Base-by-base conservation (phyloP, 2,113 vertebrate species). In the Jaculus jaculus region DNA sequence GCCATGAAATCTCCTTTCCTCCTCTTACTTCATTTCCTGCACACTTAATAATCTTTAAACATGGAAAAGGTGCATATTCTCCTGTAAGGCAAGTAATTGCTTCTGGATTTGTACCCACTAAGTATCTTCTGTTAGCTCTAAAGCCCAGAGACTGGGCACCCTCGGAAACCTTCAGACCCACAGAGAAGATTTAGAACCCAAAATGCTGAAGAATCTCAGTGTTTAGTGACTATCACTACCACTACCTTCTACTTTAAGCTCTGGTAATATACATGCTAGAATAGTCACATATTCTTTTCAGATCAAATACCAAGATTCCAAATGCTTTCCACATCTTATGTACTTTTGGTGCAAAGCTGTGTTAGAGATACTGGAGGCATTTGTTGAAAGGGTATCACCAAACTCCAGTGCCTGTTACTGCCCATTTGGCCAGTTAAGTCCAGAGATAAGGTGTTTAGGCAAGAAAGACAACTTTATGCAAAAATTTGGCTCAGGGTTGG, bases 141-240 rank as follows among this genome's bases (percentile, higher is more conserved):
- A 60, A 20, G 6, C 17, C 34, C 16, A 75, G 28, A 23, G 28
- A 34, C 10, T 5, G 15, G 24, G 5, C 10, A 15, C 54, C 42
- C 24, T 51, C 58, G 60, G 73, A 84, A 82, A 90, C 75, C 81
- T 90, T 32, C 63, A 94, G 85, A 87, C 51, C 8, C 51, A n/a
- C n/a, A 28, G 18, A 61, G 74, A 69, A 82, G 30, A 66, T 84
- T 65, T 73, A 63, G 24, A 75, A 77, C 8, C 15, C 18, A 18
- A 87, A 39, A 21, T 88, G 32, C 77, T 68, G 24, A n/a, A 15
- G 60, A 78, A 26, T 81, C 63, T 86, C n/a, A 9, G 20, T 32
- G 47, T 13, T 21, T 23, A 13, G 3, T 26, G 10, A 80, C 20
- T 65, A 51, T 21, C 16, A 63, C n/a, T 65, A 51, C 26, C 16